Evolutionary conservation across 2,888 invertebrate genomes (phyloP), one percentile per base, ranked within the genome.

Genomic region (Ectemnius lituratus): DNA sequence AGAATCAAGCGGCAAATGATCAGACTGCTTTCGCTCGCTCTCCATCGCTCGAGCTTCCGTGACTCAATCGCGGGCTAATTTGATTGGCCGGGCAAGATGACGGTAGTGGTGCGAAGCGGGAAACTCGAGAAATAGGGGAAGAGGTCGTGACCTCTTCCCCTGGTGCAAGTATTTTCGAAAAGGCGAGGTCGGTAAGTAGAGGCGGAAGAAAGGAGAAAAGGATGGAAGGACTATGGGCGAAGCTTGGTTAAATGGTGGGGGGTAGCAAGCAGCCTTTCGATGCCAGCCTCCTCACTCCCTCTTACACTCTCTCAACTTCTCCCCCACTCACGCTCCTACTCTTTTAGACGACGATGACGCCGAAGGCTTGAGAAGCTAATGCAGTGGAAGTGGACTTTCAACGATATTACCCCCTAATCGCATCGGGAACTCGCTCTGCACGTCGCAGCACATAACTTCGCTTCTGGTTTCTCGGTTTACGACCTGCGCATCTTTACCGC

Each of bases 351-450:
- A 6, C 52, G 52, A 52, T 16, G 52, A 52, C 52, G 68, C 65
- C 65, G 16, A 62, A 62, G 61, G 64, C 73, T 72, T 72, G 67
- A 58, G 47, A 62, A 74, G 78, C 80, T 85, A 86, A 86, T 84
- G 82, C 82, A 79, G 73, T 83, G 82, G 85, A 88, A 88, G 85
- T 86, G 84, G 81, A 86, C 82, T 84, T 80, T 84, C 82, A 87
- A 87, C 82, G 78, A 84, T 84, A 82, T 88, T 88, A 87, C 78
- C 79, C 11, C 79, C 76, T 87, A 85, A 88, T 87, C 83, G 79
- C 73, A 85, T 86, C 79, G 81, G 79, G 77, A 75, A 47, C 60
- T 64, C 61, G 63, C 67, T 70, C 74, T 65, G 75, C 74, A 69
- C 76, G 64, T 73, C 71, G 68, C 66, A 73, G 68, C 73, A 64